phyloP scores from a whole-genome alignment of 2,888 invertebrate genomes.

The Diplolepis rosae region DNA sequence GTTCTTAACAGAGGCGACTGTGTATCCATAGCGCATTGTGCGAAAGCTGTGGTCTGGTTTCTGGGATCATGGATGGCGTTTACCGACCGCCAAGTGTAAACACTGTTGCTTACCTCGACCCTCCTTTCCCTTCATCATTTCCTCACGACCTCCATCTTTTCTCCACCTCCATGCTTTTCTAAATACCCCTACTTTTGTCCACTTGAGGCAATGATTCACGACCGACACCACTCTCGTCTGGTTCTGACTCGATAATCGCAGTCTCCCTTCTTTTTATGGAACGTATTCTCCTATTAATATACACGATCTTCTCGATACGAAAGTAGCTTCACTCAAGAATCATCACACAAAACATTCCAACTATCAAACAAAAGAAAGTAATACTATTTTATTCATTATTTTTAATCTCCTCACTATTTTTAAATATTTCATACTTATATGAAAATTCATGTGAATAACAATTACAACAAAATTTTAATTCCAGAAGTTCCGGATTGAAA shows the following conservation, averaged over 20 bases:
- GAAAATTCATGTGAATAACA: too few relatives aligned
- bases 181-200: conserved; percentile 43
- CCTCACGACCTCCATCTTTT: conserved; percentile 30
- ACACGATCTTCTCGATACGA: too few relatives aligned
- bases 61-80: conserved; percentile 58
- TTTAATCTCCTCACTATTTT: too few relatives aligned
- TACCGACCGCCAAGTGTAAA: conserved; percentile 53
- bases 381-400: too few relatives aligned
- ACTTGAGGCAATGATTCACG: conserved; percentile 47
- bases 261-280: not conserved
- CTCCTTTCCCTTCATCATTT: conserved; percentile 35
- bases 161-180: conserved; percentile 42
- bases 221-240: conserved; percentile 50
- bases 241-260: conserved; percentile 31
- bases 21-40: not conserved
- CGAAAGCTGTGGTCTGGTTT: conserved; percentile 56
- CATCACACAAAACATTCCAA: too few relatives aligned
- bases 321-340: too few relatives aligned
- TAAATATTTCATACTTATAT: too few relatives aligned
- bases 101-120: conserved; percentile 54
- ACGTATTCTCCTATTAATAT: conserved; percentile 31
- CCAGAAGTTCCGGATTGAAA: too few relatives aligned
- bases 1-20: not conserved
- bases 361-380: too few relatives aligned
- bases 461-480: too few relatives aligned